Base-by-base conservation (phyloP, 2,888 invertebrate species). In the Acleris emargana region DNA sequence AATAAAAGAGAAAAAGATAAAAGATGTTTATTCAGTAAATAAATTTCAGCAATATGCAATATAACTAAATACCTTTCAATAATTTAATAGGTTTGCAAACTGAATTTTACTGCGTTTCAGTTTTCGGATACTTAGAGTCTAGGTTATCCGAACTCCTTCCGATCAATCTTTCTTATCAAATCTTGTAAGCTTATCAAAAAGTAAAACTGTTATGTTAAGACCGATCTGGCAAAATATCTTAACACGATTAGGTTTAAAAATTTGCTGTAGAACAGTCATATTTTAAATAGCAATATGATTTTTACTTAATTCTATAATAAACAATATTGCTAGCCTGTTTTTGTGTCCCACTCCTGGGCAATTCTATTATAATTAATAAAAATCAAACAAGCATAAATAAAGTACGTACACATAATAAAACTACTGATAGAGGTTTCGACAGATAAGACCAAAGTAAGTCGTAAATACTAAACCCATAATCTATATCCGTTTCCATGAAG, bases 101-200 rank as follows among this genome's bases (percentile, higher is more conserved):
- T 38, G 38, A 38, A 38, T 13, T 38, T 38, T 38, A 13, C 2
- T 7, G 7, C 32, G 32, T 32, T 28, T 6, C 6, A 28, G 9
- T 32, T 38, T 38, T 38, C 38, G 13, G 13, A 4, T 38, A 4
- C 38, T 38, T 11, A 11, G 49, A 16, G 1, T 54, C 38, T 49
- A 47, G 58, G 58, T 54, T 59, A 59, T 0, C 42, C 49, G 50
- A 54, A 59, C 53, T 20, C 38, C 25, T 17, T 25, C 1, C 51
- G 58, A 64, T 64, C 64, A 54, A 59, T 64, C 64, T 59, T 54
- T 16, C 54, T 64, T 64, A 64, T 59, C 64, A 42, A 55, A 43
- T 53, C 55, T 22, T 18, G 7, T 6, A 54, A 22, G 18, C 28
- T 53, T 17, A 18, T 17, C 25, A 54, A 13, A 38, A 18, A 20